Base-by-base conservation (phyloP, 2,113 vertebrate genomes). In the Tragelaphus imberbis region DNA sequence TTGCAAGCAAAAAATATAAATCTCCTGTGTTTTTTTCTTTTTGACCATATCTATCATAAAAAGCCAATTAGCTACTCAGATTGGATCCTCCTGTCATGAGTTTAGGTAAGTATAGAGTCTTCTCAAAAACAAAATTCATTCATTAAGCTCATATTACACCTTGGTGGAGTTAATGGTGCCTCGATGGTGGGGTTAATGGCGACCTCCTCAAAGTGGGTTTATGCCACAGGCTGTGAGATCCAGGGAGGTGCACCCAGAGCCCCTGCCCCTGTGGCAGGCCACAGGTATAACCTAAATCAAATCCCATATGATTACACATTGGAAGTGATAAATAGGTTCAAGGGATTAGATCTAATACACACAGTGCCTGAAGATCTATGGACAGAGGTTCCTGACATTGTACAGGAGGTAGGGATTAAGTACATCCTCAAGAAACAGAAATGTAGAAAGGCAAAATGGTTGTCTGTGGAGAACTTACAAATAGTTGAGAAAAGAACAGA, bases 51-150 rank as follows among this genome's bases (percentile, higher is more conserved):
- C 17, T 90, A 63, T 2, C 53, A 58, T 90, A 84, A 75, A 91
- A 75, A 75, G 5, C 23, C 59, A 3, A 71, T 19, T 16, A 85
- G 33, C 25, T 87, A 75, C 44, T 97, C 28, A 86, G 40, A 2
- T 81, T 75, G 1, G 3, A 4, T n/a, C 15, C 75, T 7, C 51
- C 21, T 86, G 92, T 14, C 12, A 11, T 88, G 8, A 47, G 91
- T 65, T 68, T 80, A 36, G 21, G 36, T 92, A 92, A 95, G n/a
- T 88, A 56, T 4, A 6, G 30, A 14, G 47, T 53, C 5, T 13
- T 53, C 3, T 79, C 19, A 82, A 94, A 59, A 25, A 63, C 40
- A 86, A 61, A 94, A 84, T 65, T 7, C 12, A 90, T 77, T 97
- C 85, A 17, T 30, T 65, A 84, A 79, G 58, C 0, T 79, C 1